Base-by-base conservation (phyloP, 2,113 vertebrate genomes). In the Psophia crepitans region DNA sequence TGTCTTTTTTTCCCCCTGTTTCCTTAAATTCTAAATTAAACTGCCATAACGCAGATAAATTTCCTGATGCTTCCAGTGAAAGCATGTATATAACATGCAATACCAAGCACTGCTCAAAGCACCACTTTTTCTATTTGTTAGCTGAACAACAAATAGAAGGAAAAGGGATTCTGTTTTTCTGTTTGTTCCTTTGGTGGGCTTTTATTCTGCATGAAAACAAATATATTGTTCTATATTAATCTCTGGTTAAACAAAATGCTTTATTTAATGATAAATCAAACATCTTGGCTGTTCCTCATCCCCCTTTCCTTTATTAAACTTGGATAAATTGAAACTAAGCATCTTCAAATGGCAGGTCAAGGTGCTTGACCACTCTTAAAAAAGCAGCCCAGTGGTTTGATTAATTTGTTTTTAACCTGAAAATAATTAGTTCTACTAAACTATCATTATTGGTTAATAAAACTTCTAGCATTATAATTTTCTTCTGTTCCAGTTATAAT, bases 371-470 rank as follows among this genome's bases (percentile, higher is more conserved):
- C 64, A 89, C 33, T 81, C n/a, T 54, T 63, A 15, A 84, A 96
- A 94, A 94, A 87, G 64, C 46, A 91, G 33, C 12, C 43, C 14
- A 48, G 13, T 37, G 24, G 32, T 84, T 95, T 97, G 96, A 97
- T 96, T 93, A 82, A 96, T 97, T 95, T 65, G 33, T 91, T 39
- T 96, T 94, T 91, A 96, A 96, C 93, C 32, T 73, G 77, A 96
- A 97, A 95, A 95, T 96, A 97, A 96, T 96, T 93, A 91, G 49
- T 87, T 96, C 63, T 57, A 76, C 74, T 37, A n/a, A 88, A 44
- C 6, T 65, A 93, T 79, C 49, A 46, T 90, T 95, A 87, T 5
- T 35, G 58, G 57, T 86, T 93, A 94, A 96, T 95, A 91, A 93
- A 97, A 85, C 2, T 46, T 83, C 20, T 30, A 83, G 37, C 70